These are phyloP conservation scores for Dufourea novaeangliae DNA, from an alignment of 1,140 invertebrate species.

Conservation along the genomic window DNA sequence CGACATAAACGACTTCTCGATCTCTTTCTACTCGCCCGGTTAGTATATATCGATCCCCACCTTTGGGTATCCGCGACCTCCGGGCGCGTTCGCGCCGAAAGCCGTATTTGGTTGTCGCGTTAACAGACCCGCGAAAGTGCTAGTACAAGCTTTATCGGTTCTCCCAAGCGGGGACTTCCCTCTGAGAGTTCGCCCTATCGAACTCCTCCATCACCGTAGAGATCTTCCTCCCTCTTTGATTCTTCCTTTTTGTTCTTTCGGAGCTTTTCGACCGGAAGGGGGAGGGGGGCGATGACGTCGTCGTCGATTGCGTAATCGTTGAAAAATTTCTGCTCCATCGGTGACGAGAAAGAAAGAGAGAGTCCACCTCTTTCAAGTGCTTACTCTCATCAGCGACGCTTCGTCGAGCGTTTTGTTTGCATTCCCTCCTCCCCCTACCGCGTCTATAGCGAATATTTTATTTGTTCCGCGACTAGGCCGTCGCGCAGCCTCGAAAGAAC, in stretches of 20 bases:
- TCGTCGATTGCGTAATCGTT: not conserved
- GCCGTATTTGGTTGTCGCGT: constrained; percentile 44
- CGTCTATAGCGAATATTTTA: not conserved
- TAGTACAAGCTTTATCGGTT: constrained; percentile 30
- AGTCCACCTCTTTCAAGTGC: too few relatives aligned
- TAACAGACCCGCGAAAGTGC: constrained; percentile 44
- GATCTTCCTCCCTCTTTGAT: not conserved
- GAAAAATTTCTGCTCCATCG: too few relatives aligned
- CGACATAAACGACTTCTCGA: not conserved
- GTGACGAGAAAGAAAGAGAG: too few relatives aligned
- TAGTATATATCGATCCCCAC: constrained; percentile 24
- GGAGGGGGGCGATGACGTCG: not conserved
- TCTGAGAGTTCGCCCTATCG: not conserved
- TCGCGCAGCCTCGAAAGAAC: constrained; percentile 27
- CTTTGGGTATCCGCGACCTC: constrained; percentile 29
- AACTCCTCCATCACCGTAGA: not conserved
- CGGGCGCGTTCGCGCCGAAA: constrained; percentile 25
- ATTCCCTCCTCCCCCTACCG: too few relatives aligned
- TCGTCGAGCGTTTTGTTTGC: too few relatives aligned
- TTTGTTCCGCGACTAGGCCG: not conserved
- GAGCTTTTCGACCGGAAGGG: too few relatives aligned
- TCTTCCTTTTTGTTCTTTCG: too few relatives aligned
- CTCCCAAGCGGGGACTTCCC: not conserved
- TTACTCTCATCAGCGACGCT: not conserved
- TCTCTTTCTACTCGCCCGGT: constrained; percentile 12